Conservation (phyloP, 2,113 vertebrate species). For the Mobula birostris region DNA sequence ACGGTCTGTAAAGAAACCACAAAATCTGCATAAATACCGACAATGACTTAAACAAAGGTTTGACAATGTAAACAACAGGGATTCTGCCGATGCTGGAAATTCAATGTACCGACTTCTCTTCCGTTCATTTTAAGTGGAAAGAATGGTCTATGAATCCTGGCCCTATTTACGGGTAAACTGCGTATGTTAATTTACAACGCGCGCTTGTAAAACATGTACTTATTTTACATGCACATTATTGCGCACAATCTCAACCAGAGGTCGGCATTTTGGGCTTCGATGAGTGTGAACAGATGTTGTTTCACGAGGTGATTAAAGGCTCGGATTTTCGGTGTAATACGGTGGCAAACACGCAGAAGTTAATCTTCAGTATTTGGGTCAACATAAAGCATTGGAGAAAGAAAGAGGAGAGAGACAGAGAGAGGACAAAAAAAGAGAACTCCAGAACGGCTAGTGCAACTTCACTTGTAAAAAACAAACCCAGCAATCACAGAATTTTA, state of each 20-base stretch:
- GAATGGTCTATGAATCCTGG: too few relatives aligned
- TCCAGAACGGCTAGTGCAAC: not conserved
- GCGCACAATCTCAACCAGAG: not conserved
- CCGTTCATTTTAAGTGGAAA: not conserved
- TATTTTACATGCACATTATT: not conserved
- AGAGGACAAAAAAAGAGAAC: not conserved
- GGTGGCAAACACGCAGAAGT: not conserved
- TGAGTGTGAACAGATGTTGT: conserved; percentile 37
- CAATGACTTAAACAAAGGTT: not conserved
- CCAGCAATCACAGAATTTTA: not conserved
- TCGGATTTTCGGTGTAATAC: conserved; percentile 35
- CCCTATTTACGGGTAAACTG: too few relatives aligned
- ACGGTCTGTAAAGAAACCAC: not conserved
- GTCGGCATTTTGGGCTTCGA: not conserved
- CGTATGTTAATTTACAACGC: not conserved
- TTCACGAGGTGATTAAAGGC: conserved; percentile 17
- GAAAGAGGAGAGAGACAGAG: not conserved
- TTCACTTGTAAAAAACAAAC: not conserved
- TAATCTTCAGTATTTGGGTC: not conserved
- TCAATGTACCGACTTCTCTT: not conserved
- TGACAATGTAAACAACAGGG: too few relatives aligned
- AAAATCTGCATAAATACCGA: not conserved
- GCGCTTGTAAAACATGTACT: not conserved
- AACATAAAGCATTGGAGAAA: not conserved
- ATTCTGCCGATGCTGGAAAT: too few relatives aligned